phyloP scores from a whole-genome alignment of 92 coral and sea anemone species.

The Hydrozoanthus gracilis region DNA sequence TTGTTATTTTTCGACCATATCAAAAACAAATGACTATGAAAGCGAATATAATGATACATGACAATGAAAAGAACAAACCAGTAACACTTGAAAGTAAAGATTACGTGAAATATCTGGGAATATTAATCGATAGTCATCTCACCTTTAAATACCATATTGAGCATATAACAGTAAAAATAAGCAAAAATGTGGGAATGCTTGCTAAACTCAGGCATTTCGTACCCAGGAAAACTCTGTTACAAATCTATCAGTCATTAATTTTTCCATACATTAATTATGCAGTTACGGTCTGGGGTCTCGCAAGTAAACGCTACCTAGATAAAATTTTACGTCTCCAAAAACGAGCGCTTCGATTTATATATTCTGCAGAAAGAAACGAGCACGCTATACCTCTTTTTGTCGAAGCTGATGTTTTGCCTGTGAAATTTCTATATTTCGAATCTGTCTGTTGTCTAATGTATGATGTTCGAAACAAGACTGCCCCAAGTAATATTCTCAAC shows the following conservation, averaged over 20 bases:
- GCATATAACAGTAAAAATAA: slow-evolving; percentile 19
- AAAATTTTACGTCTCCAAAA: background rate
- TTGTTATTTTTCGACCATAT: too few species aligned
- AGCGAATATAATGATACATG: background rate
- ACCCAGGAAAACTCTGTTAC: background rate
- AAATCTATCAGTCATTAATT: too few species aligned
- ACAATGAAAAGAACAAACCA: background rate
- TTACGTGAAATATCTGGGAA: too few species aligned
- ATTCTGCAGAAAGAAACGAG: background rate
- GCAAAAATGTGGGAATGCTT: slow-evolving; percentile 13
- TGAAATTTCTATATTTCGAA: too few species aligned
- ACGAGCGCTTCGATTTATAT: background rate
- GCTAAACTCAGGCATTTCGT: background rate
- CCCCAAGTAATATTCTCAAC: too few species aligned
- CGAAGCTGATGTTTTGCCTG: too few species aligned
- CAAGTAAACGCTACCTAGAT: background rate
- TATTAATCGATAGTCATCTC: slow-evolving; percentile 11
- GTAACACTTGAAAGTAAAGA: too few species aligned
- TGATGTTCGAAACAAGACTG: too few species aligned
- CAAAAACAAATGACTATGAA: too few species aligned
- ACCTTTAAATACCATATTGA: too few species aligned
- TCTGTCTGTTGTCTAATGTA: too few species aligned
- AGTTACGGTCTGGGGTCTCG: background rate
- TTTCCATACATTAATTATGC: too few species aligned
- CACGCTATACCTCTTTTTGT: background rate